phyloP scores from a whole-genome alignment of 2,888 invertebrate species.

The Nymphalis polychloros region DNA sequence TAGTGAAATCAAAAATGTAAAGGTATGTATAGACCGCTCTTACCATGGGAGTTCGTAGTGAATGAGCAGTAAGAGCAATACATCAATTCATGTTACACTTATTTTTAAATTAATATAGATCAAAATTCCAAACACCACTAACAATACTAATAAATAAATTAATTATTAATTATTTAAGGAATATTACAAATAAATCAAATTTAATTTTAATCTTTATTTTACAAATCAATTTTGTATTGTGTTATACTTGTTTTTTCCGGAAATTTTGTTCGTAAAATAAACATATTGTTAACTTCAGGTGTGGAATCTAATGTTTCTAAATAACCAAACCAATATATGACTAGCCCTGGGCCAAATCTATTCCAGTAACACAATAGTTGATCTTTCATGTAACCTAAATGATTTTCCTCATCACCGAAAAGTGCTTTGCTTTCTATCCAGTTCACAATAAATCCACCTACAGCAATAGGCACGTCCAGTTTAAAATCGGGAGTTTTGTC shows the following conservation, averaged over 20 bases:
- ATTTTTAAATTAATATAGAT: no score
- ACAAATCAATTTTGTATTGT: constrained; percentile 65
- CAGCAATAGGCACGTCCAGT: constrained; percentile 92
- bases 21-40: no score
- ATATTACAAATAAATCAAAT: no score
- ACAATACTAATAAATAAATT: no score
- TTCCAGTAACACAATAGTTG: constrained; percentile 96
- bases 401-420: constrained; percentile 93
- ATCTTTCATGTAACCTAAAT: constrained; percentile 89
- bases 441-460: constrained; percentile 92
- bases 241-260: constrained; percentile 76
- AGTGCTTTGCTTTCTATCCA: constrained; percentile 98
- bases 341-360: constrained; percentile 95
- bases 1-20: no score
- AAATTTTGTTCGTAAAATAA: constrained; percentile 80
- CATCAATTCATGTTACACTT: no score
- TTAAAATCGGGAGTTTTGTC: constrained; percentile 98
- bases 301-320: constrained; percentile 85
- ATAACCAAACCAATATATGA: constrained; percentile 98
- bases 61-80: no score
- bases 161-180: no score
- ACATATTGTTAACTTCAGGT: constrained; percentile 84
- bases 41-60: no score
- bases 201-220: constrained; percentile 6
- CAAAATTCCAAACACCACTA: no score